These are phyloP conservation scores for Gortyna flavago DNA, from an alignment of 2,888 invertebrate genomes.

Conservation along the genomic window DNA sequence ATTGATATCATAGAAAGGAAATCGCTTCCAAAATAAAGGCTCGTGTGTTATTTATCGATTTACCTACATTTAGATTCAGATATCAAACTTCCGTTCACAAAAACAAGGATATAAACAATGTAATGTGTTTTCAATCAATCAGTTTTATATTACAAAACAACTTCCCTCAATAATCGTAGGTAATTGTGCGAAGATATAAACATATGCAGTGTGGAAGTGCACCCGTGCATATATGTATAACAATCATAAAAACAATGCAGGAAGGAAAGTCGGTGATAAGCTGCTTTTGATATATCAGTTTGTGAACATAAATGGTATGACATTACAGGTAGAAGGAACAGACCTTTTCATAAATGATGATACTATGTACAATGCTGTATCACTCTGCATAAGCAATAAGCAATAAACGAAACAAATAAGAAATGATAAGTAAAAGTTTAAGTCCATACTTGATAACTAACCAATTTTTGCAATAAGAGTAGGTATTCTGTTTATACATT, in stretches of 20 bases:
- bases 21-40: constrained; percentile 34
- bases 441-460: not conserved
- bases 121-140: constrained; percentile 29
- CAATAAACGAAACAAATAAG: not conserved
- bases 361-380: not conserved
- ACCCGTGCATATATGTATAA: constrained; percentile 51
- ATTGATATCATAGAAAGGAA: constrained; percentile 25
- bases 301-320: constrained; percentile 22
- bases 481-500: not conserved
- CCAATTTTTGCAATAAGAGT: not conserved
- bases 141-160: constrained; percentile 46
- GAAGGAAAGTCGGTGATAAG: constrained; percentile 55
- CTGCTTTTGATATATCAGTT: constrained; percentile 28
- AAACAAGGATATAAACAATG: constrained; percentile 35
- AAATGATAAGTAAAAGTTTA: not conserved
- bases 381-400: not conserved
- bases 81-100: constrained; percentile 13
- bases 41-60: not conserved
- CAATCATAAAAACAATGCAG: constrained; percentile 48
- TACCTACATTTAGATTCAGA: constrained; percentile 26
- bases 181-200: constrained; percentile 42
- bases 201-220: constrained; percentile 48
- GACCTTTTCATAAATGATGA: not conserved
- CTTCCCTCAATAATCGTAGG: constrained; percentile 23
- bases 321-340: constrained; percentile 19